Conservation (phyloP, 2,113 vertebrate genomes). For the Aspiorhynchus laticeps region DNA sequence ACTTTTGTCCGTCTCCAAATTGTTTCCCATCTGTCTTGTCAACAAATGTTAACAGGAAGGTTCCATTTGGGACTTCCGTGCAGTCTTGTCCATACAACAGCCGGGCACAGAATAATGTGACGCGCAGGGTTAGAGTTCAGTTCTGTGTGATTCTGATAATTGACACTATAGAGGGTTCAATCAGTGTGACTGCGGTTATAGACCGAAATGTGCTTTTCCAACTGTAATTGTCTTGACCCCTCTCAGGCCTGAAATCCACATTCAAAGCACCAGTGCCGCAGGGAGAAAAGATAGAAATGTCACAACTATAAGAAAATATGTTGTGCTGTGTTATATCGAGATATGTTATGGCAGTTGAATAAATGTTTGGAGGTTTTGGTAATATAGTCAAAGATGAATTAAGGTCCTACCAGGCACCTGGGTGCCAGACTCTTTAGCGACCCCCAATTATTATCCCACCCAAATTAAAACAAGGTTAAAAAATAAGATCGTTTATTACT, state of each 20-base stretch:
- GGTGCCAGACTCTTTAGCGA: background rate
- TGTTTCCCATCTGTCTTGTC: slow-evolving; percentile 74
- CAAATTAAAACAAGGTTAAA: too few relatives aligned
- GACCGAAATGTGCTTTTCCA: background rate
- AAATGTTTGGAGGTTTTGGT: background rate
- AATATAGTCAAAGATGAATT: background rate
- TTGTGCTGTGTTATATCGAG: background rate
- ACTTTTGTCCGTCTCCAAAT: slow-evolving; percentile 71
- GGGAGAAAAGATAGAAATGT: slow-evolving; percentile 30
- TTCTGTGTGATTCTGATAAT: background rate
- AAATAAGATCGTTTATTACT: background rate
- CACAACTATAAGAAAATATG: background rate
- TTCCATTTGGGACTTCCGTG: slow-evolving; percentile 31
- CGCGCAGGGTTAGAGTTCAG: slow-evolving; percentile 7
- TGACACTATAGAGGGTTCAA: background rate
- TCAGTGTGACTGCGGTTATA: background rate
- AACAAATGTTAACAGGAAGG: slow-evolving; percentile 52
- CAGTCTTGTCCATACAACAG: background rate
- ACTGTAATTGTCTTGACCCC: slow-evolving; percentile 20
- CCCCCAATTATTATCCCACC: background rate
- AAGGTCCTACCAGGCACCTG: background rate
- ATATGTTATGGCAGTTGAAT: background rate
- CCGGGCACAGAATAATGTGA: slow-evolving; percentile 7
- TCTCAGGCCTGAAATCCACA: background rate
- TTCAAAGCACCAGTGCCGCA: slow-evolving; percentile 21